These are phyloP conservation scores for Venustoraphidia nigricollis DNA, from an alignment of 2,888 invertebrate genomes.

Conservation along the genomic window DNA sequence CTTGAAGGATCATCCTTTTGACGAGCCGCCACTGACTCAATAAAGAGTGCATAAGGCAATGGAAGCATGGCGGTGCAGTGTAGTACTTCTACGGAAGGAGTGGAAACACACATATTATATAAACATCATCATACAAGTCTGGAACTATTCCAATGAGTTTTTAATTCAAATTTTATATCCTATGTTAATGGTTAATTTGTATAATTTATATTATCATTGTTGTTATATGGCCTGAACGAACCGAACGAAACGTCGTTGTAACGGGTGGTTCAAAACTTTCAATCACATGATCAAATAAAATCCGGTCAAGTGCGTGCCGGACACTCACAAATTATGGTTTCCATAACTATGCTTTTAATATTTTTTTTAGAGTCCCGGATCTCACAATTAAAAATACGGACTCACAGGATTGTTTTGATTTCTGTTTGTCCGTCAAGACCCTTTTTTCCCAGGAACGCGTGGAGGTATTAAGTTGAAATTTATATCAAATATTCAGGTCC, in stretches of 20 bases:
- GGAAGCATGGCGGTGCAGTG: not conserved
- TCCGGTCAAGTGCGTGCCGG: not conserved
- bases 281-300: not conserved
- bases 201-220: conserved; percentile 2
- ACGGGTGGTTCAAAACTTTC: not conserved
- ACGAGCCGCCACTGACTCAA: no score
- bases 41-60: not conserved
- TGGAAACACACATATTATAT: no score
- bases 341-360: no score
- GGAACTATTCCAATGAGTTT: conserved; percentile 5
- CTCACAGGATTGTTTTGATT: no score
- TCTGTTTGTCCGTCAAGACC: not conserved
- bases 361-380: no score
- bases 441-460: no score
- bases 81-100: not conserved
- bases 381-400: no score
- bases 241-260: no score
- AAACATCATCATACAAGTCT: not conserved
- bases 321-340: no score
- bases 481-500: no score
- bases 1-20: no score
- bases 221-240: not conserved
- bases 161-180: conserved; percentile 5
- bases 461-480: no score
- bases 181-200: conserved; percentile 4